phyloP scores from a whole-genome alignment of 2,797 vertebrate genomes.

The Paramormyrops hopkinsi region DNA sequence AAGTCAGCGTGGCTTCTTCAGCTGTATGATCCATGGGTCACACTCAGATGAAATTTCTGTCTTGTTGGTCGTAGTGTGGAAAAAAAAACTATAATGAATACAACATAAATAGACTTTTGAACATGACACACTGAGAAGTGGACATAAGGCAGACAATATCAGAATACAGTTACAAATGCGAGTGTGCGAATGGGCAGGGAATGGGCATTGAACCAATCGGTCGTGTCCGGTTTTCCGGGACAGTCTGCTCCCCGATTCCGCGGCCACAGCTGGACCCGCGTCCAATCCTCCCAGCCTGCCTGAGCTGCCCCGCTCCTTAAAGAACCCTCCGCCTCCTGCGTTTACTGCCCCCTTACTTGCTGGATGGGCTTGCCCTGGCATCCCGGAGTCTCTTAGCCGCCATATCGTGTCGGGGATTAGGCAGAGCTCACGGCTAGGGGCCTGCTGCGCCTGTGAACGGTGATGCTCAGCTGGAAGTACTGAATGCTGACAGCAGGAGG shows the following conservation, averaged over 20 bases:
- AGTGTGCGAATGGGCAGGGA: neutral
- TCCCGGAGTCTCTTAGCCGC: neutral
- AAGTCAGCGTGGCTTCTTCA: neutral
- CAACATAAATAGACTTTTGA: neutral
- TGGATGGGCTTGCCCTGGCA: neutral
- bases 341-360: neutral
- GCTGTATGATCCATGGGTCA: neutral
- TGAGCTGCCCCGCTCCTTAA: neutral
- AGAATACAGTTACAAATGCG: neutral
- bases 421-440: neutral
- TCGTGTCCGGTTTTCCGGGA: neutral
- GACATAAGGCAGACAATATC: neutral
- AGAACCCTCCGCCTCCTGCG: neutral
- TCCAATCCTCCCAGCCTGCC: neutral
- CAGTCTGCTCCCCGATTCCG: neutral
- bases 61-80: neutral
- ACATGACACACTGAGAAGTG: neutral
- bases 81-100: neutral
- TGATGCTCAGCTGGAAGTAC: neutral
- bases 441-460: neutral
- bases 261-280: neutral
- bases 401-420: neutral
- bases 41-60: neutral
- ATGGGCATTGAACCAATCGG: neutral
- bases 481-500: conserved; percentile 12